Percentiles rank a stretch among this genome's conserved stretches.
Evolutionary conservation across 1,140 invertebrate species (phyloP).

Genomic region (Drosophila auraria): DNA sequence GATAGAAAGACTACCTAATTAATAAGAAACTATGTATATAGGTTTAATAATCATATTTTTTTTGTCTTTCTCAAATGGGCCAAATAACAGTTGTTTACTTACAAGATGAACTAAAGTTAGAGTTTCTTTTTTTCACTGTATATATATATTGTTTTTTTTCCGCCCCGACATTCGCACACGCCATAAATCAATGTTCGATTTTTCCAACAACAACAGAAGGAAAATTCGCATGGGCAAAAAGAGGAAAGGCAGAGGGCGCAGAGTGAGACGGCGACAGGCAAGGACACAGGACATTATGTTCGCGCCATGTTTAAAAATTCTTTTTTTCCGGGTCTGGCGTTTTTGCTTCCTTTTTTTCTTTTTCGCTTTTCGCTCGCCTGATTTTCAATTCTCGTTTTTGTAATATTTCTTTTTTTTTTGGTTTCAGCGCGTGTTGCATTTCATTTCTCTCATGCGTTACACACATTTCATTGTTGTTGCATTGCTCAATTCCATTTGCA

Average conservation of each 20-base stretch:
- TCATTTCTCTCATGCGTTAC: slow-evolving; percentile 78
- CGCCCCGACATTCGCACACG: slow-evolving; percentile 68
- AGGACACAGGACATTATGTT: slow-evolving; percentile 85
- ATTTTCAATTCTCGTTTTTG: slow-evolving; percentile 64
- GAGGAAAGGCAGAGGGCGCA: slow-evolving; percentile 42
- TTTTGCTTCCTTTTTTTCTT: slow-evolving; percentile 54
- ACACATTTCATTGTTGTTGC: slow-evolving; percentile 73
- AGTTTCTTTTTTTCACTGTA: slow-evolving; percentile 1
- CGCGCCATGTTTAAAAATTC: slow-evolving; percentile 79
- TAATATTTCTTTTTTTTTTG: slow-evolving; percentile 44
- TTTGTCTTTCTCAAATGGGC: no score
- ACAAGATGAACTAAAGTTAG: no score
- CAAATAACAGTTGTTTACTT: no score
- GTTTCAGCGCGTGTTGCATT: slow-evolving; percentile 64
- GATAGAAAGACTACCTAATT: no score
- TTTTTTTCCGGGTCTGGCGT: slow-evolving; percentile 54
- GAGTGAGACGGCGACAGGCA: slow-evolving; percentile 46
- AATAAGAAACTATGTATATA: no score
- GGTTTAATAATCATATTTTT: no score
- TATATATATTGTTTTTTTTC: slow-evolving; percentile 48
- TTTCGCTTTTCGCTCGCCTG: slow-evolving; percentile 43
- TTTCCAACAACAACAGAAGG: slow-evolving; percentile 64
- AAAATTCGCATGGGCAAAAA: slow-evolving; percentile 55
- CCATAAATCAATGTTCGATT: slow-evolving; percentile 81
- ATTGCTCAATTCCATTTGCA: slow-evolving; percentile 54